Evolutionary conservation across 2,113 vertebrate genomes (phyloP).

Genomic region (Mus musculus): GRCm39 chr11:81054501-81055000

Average conservation of each 20-base stretch:
- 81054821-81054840: too few species aligned
- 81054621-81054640: not conserved
- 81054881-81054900: too few species aligned
- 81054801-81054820: too few species aligned
- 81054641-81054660: constrained; percentile 22
- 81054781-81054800: too few species aligned
- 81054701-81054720: not conserved
- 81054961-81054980: too few species aligned
- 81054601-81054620: not conserved
- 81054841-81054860: too few species aligned
- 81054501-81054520: not conserved
- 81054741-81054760: not conserved
- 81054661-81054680: not conserved
- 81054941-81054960: too few species aligned
- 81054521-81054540: not conserved
- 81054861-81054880: too few species aligned
- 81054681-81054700: not conserved
- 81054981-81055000: too few species aligned
- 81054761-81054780: too few species aligned
- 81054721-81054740: not conserved
- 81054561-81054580: not conserved
- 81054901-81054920: too few species aligned
- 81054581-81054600: not conserved
- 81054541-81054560: not conserved
- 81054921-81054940: too few species aligned